Base-by-base conservation (phyloP, 1,140 invertebrate genomes). In the Acromyrmex echinatior region DNA sequence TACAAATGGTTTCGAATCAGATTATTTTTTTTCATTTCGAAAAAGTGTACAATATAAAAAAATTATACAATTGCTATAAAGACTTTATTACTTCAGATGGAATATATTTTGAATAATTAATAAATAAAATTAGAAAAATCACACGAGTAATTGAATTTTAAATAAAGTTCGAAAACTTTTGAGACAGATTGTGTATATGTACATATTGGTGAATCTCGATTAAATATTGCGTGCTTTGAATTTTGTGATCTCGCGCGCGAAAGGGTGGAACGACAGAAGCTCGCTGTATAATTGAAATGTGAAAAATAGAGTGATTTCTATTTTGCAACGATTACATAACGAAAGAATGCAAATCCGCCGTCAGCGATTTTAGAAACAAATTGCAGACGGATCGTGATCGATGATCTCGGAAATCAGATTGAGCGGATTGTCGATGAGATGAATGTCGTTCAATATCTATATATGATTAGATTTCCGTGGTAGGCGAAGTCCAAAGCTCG, bases 401-500 rank as follows among this genome's bases (percentile, higher is more conserved):
- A 58, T 31, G 58, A 78, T 78, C 25, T 14, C n/a, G 6, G 60
- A 65, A 45, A 68, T 68, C 28, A 39, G 77, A 45, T 45, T 14
- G 49, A 45, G 35, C 21, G 35, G 16, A 60, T 73, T n/a, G 49
- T 81, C 39, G n/a, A 56, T 73, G 6, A 21, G 16, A 80, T 18
- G 62, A 65, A 16, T 65, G 3, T 68, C 45, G 58, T 21, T 31
- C 51, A 28, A 18, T 77, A 25, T 78, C 16, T 3, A 5, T 28
- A 5, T 28, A n/a, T 10, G 25, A 16, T 10, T 49, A 60, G n/a
- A 62, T 45, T 6, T 6, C 28, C 12, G 28, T 45, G 31, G 12
- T 70, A 12, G 35, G 25, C 53, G 10, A 82, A 74, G 56, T 74
- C 35, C 79, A 58, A 81, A 71, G 66, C 39, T 71, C 51, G 66